Percentiles rank a stretch among this genome's conserved stretches.
Conservation (phyloP, 2,113 vertebrate genomes). For the Urocynchramus pylzowi region DNA sequence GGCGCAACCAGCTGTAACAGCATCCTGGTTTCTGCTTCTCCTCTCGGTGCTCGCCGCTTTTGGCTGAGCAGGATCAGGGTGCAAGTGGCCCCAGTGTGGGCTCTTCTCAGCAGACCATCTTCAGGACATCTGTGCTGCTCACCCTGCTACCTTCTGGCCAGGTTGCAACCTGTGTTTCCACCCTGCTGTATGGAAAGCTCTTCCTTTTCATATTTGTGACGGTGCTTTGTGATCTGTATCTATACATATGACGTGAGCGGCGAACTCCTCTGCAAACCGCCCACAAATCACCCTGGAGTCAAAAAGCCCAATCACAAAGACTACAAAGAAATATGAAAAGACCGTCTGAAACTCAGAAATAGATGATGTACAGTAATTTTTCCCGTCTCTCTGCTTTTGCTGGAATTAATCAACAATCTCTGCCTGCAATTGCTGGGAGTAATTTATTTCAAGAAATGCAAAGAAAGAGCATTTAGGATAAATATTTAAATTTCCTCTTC, state of each 20-base stretch:
- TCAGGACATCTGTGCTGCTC: neutral
- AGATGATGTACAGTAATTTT: conserved; percentile 24
- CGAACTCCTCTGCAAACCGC: conserved; percentile 36
- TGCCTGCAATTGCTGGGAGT: conserved; percentile 43
- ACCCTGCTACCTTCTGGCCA: neutral
- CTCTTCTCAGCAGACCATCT: neutral
- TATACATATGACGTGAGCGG: neutral
- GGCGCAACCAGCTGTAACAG: conserved; percentile 15
- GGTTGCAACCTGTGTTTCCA: neutral
- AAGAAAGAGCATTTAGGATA: conserved; percentile 56
- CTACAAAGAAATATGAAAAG: conserved; percentile 80
- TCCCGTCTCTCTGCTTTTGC: neutral
- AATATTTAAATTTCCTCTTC: conserved; percentile 61
- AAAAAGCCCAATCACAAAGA: conserved; percentile 83
- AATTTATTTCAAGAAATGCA: conserved; percentile 59
- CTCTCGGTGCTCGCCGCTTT: neutral
- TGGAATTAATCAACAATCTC: conserved; percentile 64
- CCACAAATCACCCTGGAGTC: conserved; percentile 81
- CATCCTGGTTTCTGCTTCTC: neutral
- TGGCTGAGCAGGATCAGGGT: neutral
- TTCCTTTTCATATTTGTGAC: neutral
- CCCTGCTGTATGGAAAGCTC: neutral
- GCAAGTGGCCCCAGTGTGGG: accelerated
- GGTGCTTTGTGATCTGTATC: neutral
- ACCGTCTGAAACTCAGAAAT: conserved; percentile 70